Evolutionary conservation across 2,113 vertebrate genomes (phyloP), one percentile per base, ranked within the genome.

Genomic region (Gavia stellata): DNA sequence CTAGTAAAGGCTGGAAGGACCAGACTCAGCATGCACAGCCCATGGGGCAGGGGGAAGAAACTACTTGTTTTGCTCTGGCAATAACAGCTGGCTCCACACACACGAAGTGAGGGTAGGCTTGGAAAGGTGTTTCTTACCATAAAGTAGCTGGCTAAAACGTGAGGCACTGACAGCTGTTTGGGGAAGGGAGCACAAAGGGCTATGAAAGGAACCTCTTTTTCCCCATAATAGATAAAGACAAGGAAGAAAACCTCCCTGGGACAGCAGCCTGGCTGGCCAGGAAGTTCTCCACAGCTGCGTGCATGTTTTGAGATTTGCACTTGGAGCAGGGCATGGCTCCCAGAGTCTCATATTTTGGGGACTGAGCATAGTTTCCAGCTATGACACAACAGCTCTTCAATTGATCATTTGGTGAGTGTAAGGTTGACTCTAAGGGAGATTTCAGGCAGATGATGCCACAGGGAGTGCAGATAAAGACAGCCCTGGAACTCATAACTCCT

Each of bases 21-120:
- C 81, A 94, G 96, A 96, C 75, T 86, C 59, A 5, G 92, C 95
- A 93, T 38, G 94, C 59, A 92, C 8, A 92, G 79, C 94, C 93
- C 88, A 90, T 10, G 2, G 90, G 94, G 93, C 84, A 88, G 1
- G 0, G 42, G 72, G 61, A 93, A 74, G 88, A 44, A 86, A 45
- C 3, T 14, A 14, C 86, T 77, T 93, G 80, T 86, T 95, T 86
- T 90, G 86, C 28, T 88, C 45, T 81, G 56, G 72, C 67, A 88
- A 7, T 61, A 82, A 55, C 50, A 94, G 33, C 82, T 93, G 71
- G 88, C 34, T 36, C 82, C 55, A 65, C 25, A 17, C 15, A n/a
- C 2, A 10, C 4, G 6, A 44, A 42, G 26, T 0, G 1, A 59
- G 38, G 44, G 65, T 25, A 94, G 55, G 68, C 50, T 95, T 75